These are phyloP conservation scores for Clarias gariepinus DNA, from an alignment of 2,113 vertebrate species.

Conservation along the genomic window DNA sequence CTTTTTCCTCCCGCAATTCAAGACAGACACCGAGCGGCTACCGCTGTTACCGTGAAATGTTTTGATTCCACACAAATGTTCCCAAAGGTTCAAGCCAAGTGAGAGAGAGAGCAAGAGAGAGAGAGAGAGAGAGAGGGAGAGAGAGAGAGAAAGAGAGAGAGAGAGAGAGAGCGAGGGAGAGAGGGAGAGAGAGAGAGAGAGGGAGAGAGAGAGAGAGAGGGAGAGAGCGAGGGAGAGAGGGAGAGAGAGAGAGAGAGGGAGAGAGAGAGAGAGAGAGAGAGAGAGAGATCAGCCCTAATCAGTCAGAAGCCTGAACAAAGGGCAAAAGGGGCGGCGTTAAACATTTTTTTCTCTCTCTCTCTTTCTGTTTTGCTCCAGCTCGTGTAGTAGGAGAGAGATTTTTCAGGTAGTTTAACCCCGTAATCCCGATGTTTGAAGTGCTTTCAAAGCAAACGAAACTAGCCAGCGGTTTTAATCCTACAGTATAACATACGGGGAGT, in stretches of 20 bases:
- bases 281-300: slow-evolving; percentile 20
- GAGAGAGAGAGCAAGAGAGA: neutral
- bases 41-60: slow-evolving; percentile 23
- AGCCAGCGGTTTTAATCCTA: neutral
- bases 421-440: slow-evolving; percentile 49
- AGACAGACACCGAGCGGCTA: neutral
- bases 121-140: neutral
- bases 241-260: too few relatives aligned
- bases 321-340: neutral
- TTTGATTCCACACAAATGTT: slow-evolving; percentile 28
- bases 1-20: neutral
- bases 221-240: too few relatives aligned
- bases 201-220: neutral
- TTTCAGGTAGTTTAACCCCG: slow-evolving; percentile 58
- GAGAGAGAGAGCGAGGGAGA: neutral
- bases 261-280: too few relatives aligned
- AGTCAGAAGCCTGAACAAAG: slow-evolving; percentile 21
- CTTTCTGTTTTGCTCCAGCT: slow-evolving; percentile 37
- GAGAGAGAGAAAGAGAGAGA: neutral
- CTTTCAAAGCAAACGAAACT: slow-evolving; percentile 36
- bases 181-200: neutral
- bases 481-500: neutral
- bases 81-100: neutral
- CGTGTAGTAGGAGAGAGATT: slow-evolving; percentile 45
- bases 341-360: slow-evolving; percentile 28